These are phyloP conservation scores for Dicyrtomina minuta DNA, from an alignment of 2,888 invertebrate genomes.

Conservation along the genomic window DNA sequence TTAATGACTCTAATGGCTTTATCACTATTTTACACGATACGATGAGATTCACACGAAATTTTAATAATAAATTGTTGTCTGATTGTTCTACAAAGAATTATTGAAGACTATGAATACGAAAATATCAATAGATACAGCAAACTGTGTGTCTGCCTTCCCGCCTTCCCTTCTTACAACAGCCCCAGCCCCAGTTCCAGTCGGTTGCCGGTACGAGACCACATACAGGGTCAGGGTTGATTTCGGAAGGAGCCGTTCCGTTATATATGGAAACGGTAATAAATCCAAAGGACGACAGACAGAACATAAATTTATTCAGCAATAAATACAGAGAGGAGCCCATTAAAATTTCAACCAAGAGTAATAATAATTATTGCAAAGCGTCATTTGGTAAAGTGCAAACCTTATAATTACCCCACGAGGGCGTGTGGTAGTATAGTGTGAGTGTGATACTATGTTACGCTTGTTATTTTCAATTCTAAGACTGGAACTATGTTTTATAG, in stretches of 20 bases:
- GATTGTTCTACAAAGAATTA: too few species aligned
- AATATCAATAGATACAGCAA: too few species aligned
- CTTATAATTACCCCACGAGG: slow-evolving; percentile 36
- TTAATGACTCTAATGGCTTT: too few species aligned
- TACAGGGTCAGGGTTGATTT: slow-evolving; percentile 28
- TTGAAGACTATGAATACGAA: too few species aligned
- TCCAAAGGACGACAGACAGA: slow-evolving; percentile 31
- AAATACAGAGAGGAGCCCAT: slow-evolving; percentile 38
- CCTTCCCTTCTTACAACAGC: too few species aligned
- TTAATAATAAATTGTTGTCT: too few species aligned
- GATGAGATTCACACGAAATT: too few species aligned
- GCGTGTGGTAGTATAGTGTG: background rate
- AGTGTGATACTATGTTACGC: too few species aligned
- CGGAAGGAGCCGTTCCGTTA: slow-evolving; percentile 3
- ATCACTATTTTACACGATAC: too few species aligned
- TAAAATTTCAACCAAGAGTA: slow-evolving; percentile 39
- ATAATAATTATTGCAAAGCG: slow-evolving; percentile 38
- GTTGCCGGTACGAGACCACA: slow-evolving; percentile 4
- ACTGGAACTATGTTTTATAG: background rate
- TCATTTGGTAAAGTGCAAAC: slow-evolving; percentile 9
- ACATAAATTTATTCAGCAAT: slow-evolving; percentile 35
- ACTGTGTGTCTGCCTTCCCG: too few species aligned
- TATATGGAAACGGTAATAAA: slow-evolving; percentile 28
- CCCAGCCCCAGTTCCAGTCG: background rate
- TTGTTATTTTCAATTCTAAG: background rate